Evolutionary conservation across 1,140 invertebrate genomes (phyloP), one percentile per base, ranked within the genome.

Genomic region (Drosophila elegans): DNA sequence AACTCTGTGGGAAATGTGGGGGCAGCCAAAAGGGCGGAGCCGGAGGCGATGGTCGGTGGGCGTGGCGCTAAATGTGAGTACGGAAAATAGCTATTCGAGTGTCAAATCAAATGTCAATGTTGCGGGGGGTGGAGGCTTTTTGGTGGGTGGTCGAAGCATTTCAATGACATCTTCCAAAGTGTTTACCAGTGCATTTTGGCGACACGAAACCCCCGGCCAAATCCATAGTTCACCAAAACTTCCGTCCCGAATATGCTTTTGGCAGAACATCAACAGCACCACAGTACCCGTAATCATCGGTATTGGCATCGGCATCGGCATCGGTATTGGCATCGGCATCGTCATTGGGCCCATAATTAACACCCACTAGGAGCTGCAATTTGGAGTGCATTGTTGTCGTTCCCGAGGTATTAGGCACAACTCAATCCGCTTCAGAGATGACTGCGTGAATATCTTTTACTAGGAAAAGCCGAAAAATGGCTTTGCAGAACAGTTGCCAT

Each of bases 91-190:
- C 76, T 83, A 73, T 89, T 83, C 72, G 86, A 77, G 77, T 88
- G 83, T 89, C 80, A 89, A 88, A 88, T 89, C 84, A 67, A 89
- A 83, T 83, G 82, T 88, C 74, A 59, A 29, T 48, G 59, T 53
- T 4, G 12, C 38, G 11, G 21, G 13, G 25, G 21, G 7, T 13
- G 42, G 36, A 42, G 54, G 52, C 53, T 39, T 75, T 69, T 21
- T 21, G 29, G 29, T 3, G 29, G 4, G 29, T 29, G 48, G 44
- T 55, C 61, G 79, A 71, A 57, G 61, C 61, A 78, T 68, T 83
- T 81, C 78, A 82, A 82, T 82, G 79, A 82, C 74, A 74, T 82
- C 74, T 69, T 16, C 63, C 42, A 67, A 74, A 82, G 80, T 83
- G 80, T 82, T 69, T 79, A 59, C 74, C 60, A 57, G 56, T 44